Base-by-base conservation (phyloP, 2,113 vertebrate genomes). In the Sula dactylatra region DNA sequence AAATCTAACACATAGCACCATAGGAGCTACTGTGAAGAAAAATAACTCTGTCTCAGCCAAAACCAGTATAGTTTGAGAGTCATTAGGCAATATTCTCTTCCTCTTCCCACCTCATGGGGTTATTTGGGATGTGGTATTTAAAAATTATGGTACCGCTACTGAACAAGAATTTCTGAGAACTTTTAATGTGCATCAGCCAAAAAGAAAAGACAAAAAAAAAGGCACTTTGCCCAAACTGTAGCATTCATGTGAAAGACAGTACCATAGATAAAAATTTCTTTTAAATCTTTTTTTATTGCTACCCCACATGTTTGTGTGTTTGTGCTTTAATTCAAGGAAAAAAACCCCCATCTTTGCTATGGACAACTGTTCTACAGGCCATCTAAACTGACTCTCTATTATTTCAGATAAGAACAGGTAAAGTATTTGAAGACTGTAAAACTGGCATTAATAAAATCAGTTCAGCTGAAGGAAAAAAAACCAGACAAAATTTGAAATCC, bases 401-500 rank as follows among this genome's bases (percentile, higher is more conserved):
- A 21, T 66, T 79, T 74, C 52, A 58, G 16, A 54, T 32, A 59
- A 49, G 7, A 79, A 45, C 7, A 55, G 27, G 20, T 34, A 34
- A 73, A 81, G 5, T 36, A 61, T 78, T 82, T 82, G 11, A 85
- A 78, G 79, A 34, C 13, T 49, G 9, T 40, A 20, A 76, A 76
- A 69, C 4, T 40, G 27, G 6, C 14, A 36, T 56, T 56, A 77
- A 72, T 56, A 77, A 82, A 77, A 61, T 72, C 52, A 36, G 4
- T 61, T 69, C 15, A 44, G 5, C 17, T 44, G 19, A 88, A 72
- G 6, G 21, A 7, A 6, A 44, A 71, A 82, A 26, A 19, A 22
- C 0, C 11, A 64, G 25, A 11, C 2, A 20, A 50, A 42, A 14
- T 7, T 25, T 54, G 1, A 76, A 81, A 65, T 3, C 8, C 5